These are phyloP conservation scores for Microtus pennsylvanicus DNA, from an alignment of 2,113 vertebrate species.

Conservation along the genomic window DNA sequence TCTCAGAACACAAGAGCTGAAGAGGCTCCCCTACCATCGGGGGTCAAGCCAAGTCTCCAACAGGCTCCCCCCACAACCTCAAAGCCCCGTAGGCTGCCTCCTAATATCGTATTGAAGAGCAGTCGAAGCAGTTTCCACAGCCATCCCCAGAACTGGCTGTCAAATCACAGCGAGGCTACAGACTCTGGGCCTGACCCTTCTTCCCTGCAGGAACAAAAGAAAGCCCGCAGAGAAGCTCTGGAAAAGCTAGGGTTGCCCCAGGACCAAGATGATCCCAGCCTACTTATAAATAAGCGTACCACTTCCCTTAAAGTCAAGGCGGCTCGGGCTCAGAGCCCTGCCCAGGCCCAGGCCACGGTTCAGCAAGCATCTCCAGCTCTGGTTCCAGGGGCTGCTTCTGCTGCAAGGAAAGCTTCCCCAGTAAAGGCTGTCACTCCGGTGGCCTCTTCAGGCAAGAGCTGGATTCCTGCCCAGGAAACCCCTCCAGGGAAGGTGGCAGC, in stretches of 20 bases:
- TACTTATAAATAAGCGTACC: constrained; percentile 70
- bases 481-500: constrained; percentile 29
- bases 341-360: not conserved
- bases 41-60: constrained; percentile 68
- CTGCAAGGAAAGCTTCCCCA: not conserved
- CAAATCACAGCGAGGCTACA: not conserved
- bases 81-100: constrained; percentile 89
- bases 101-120: constrained; percentile 89
- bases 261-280: constrained; percentile 73
- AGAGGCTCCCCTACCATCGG: constrained; percentile 45
- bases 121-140: constrained; percentile 73
- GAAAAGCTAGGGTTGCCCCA: constrained; percentile 93
- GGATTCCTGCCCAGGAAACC: not conserved
- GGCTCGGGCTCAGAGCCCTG: not conserved
- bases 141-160: constrained; percentile 57
- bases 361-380: not conserved
- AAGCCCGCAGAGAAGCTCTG: constrained; percentile 90
- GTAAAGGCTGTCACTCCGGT: fast-evolving
- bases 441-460: not conserved
- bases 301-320: constrained; percentile 72
- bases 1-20: constrained; percentile 5
- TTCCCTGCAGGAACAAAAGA: constrained; percentile 84
- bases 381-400: not conserved
- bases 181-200: constrained; percentile 64
- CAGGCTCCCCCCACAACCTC: constrained; percentile 88